These are phyloP conservation scores for Nerophis lumbriciformis DNA, from an alignment of 2,113 vertebrate genomes.

Conservation along the genomic window DNA sequence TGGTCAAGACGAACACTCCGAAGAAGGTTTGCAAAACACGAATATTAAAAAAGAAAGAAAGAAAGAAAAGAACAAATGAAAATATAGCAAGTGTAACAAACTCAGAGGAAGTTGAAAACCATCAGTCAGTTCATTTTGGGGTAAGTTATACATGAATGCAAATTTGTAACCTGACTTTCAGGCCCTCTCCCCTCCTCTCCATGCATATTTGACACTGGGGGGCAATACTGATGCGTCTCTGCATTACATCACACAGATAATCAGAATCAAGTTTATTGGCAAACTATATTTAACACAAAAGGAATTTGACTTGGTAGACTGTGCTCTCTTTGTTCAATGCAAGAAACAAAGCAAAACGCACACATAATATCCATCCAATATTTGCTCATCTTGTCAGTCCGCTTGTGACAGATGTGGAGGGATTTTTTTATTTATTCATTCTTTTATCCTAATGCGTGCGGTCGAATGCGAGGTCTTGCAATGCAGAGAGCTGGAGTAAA, in stretches of 20 bases:
- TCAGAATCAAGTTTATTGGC: not conserved
- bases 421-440: not conserved
- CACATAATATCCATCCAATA: not conserved
- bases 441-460: too few relatives aligned
- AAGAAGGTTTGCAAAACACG: conserved; percentile 19
- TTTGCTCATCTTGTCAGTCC: conserved; percentile 2
- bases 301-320: too few relatives aligned
- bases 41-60: conserved; percentile 31
- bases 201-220: conserved; percentile 45
- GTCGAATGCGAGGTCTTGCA: not conserved
- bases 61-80: conserved; percentile 43
- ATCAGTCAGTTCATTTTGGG: conserved; percentile 56
- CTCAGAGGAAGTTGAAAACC: conserved; percentile 65
- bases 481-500: conserved; percentile 56
- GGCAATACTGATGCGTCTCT: conserved; percentile 39
- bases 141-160: conserved; percentile 6
- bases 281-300: not conserved
- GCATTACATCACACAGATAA: conserved; percentile 12
- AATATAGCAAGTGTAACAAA: conserved; percentile 59
- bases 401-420: not conserved
- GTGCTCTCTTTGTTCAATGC: too few relatives aligned
- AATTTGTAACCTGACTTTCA: conserved; percentile 82
- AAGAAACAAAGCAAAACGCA: too few relatives aligned
- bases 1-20: conserved; percentile 15
- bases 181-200: conserved; percentile 76